Evolutionary conservation across 2,113 vertebrate genomes (phyloP).

Genomic region (Lamprotornis superbus): DNA sequence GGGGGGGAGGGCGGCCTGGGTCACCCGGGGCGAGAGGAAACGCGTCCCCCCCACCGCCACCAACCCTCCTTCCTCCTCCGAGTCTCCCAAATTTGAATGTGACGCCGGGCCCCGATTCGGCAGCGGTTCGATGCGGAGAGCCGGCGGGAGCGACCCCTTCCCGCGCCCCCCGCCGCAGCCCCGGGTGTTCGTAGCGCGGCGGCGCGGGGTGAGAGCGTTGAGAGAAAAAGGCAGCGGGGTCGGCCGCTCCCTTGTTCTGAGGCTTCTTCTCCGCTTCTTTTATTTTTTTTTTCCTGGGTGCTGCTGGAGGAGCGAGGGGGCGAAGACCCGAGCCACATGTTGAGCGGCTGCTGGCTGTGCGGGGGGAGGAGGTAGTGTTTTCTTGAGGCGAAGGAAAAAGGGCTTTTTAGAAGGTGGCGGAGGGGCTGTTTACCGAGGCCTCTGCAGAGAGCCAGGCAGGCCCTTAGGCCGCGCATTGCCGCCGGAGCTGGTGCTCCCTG

Average conservation of each 20-base stretch:
- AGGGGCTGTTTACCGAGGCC: neutral
- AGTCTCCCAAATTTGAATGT: constrained; percentile 24
- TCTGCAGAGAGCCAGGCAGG: neutral
- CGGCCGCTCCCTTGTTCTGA: neutral
- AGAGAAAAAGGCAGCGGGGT: neutral
- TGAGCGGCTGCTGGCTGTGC: neutral
- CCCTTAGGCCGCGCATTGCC: constrained; percentile 2
- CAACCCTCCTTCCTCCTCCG: neutral
- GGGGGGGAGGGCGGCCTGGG: neutral
- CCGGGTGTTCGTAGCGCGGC: neutral
- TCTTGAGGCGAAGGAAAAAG: neutral
- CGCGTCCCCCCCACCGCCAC: neutral
- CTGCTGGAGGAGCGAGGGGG: neutral
- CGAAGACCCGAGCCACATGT: neutral
- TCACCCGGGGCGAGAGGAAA: constrained; percentile 2
- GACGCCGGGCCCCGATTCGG: neutral
- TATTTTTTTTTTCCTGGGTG: neutral
- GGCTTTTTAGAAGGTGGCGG: neutral
- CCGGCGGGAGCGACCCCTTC: neutral
- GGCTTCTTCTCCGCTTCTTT: neutral
- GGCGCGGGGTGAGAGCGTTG: neutral
- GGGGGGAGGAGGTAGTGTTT: neutral
- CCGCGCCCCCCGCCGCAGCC: neutral
- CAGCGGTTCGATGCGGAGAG: neutral
- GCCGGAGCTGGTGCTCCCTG: neutral